phyloP scores from a whole-genome alignment of 2,113 vertebrate species.

The Synodontis membranacea region DNA sequence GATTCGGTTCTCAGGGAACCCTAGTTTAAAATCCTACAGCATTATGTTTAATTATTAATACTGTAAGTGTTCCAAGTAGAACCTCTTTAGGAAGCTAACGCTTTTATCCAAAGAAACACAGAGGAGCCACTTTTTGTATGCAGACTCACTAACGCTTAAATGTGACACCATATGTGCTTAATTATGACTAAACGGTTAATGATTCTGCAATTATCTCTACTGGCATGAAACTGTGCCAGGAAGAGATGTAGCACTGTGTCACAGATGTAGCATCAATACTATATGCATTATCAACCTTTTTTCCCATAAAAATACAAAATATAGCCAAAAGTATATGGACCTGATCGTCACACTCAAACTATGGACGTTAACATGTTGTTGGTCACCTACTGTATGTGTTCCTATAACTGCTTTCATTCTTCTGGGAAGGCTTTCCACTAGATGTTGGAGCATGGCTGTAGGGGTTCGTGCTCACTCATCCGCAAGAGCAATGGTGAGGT shows the following conservation, averaged over 20 bases:
- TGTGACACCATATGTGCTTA: background rate
- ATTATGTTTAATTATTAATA: background rate
- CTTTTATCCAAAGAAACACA: background rate
- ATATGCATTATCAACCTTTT: background rate
- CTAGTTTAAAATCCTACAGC: background rate
- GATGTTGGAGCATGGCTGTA: background rate
- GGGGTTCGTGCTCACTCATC: background rate
- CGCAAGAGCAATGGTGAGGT: background rate
- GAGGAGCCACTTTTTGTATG: background rate
- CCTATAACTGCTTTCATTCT: background rate
- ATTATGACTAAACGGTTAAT: background rate
- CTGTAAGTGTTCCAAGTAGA: background rate
- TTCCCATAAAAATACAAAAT: background rate
- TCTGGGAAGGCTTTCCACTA: background rate
- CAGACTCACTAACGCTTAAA: background rate
- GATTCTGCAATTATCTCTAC: background rate
- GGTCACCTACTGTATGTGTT: background rate
- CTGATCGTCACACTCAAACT: background rate
- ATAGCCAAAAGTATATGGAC: background rate
- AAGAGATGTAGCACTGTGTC: background rate
- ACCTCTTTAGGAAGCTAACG: background rate
- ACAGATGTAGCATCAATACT: background rate
- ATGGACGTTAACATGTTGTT: background rate
- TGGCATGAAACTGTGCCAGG: background rate
- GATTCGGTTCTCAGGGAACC: background rate